Evolutionary conservation across 1,140 invertebrate genomes (phyloP).

Genomic region (Eumeta japonica): DNA sequence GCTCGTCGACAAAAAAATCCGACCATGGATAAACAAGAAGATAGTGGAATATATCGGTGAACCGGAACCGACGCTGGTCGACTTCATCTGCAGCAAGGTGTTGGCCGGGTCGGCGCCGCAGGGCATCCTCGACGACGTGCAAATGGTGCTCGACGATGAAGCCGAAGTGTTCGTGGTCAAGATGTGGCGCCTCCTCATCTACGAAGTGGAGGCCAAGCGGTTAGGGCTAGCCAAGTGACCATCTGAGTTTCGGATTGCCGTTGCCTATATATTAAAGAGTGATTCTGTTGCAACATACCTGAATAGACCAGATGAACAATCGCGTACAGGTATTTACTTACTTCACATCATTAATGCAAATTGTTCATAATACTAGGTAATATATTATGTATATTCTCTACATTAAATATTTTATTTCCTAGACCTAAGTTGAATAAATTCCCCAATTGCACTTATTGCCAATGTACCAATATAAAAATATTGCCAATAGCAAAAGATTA

Average conservation of each 20-base stretch:
- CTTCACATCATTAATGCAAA: no score
- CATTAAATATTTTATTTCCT: no score
- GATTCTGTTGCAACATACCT: no score
- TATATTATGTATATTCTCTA: no score
- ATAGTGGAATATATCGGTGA: slow-evolving; percentile 99
- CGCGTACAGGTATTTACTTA: no score
- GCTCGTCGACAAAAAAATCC: slow-evolving; percentile 95
- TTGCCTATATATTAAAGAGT: slow-evolving; percentile 1
- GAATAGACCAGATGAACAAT: no score
- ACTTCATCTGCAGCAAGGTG: slow-evolving; percentile 99
- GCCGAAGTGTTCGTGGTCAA: slow-evolving; percentile 99
- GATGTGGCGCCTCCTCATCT: slow-evolving; percentile 98
- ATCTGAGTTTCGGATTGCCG: not conserved
- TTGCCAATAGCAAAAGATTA: no score
- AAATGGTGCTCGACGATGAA: slow-evolving; percentile 99
- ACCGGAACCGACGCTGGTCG: slow-evolving; percentile 95
- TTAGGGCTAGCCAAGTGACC: slow-evolving; percentile 72
- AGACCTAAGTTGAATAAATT: no score
- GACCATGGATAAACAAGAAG: slow-evolving; percentile 99
- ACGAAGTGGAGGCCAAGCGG: slow-evolving; percentile 98
- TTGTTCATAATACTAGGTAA: no score
- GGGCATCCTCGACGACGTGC: slow-evolving; percentile 94
- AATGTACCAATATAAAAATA: no score
- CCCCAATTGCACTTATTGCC: no score
- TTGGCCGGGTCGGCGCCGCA: slow-evolving; percentile 88